Percentiles rank a stretch among this genome's conserved stretches.
Evolutionary conservation across 2,113 vertebrate species (phyloP).

Genomic region (Polypterus senegalus): DNA sequence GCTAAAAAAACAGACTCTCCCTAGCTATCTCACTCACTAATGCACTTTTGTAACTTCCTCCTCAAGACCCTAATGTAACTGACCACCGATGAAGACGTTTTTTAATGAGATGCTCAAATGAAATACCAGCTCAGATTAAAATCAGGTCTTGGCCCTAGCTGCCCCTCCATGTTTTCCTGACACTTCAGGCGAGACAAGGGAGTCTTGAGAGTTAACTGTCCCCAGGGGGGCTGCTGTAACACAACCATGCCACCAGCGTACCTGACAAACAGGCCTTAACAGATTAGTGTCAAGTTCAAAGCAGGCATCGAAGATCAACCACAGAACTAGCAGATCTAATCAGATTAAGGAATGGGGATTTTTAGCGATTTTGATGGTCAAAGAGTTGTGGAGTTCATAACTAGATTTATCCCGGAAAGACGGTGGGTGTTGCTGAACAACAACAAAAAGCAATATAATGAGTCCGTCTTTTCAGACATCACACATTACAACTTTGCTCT

Average conservation of each 20-base stretch:
- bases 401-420: no score
- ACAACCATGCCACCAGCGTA: conserved; percentile 37
- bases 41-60: conserved; percentile 54
- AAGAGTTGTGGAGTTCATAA: no score
- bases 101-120: conserved; percentile 61
- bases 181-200: conserved; percentile 25
- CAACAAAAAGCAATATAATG: no score
- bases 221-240: conserved; percentile 47
- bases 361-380: no score
- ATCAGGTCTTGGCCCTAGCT: conserved; percentile 28
- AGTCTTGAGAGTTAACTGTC: conserved; percentile 49
- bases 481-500: no score
- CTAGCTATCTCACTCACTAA: conserved; percentile 37
- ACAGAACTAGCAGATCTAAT: no score
- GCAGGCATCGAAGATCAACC: no score
- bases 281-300: conserved; percentile 47
- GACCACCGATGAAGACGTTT: conserved; percentile 45
- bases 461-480: no score
- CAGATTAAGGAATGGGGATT: no score
- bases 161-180: conserved; percentile 25
- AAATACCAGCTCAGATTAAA: conserved; percentile 56
- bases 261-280: conserved; percentile 42
- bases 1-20: conserved; percentile 38
- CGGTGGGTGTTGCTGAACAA: no score
- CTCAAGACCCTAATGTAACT: conserved; percentile 49